Evolutionary conservation across 1,140 invertebrate genomes (phyloP).

Genomic region (Papilio aristodemus): DNA sequence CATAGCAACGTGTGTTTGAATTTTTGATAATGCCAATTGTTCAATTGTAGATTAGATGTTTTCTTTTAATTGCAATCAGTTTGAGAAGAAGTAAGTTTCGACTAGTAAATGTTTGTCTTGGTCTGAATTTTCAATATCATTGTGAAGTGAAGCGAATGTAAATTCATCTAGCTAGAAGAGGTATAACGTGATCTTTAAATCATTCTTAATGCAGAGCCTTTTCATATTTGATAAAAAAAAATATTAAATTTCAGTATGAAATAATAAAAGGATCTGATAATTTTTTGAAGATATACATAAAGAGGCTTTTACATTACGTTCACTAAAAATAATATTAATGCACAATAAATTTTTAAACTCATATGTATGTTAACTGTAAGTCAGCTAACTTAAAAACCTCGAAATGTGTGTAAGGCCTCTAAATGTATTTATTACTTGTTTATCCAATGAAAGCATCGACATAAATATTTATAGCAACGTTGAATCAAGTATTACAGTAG

Average conservation of each 20-base stretch:
- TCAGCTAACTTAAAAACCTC: background rate
- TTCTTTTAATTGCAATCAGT: background rate
- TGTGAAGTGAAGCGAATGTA: constrained; percentile 48
- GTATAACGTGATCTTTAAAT: constrained; percentile 23
- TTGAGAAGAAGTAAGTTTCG: background rate
- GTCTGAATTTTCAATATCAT: constrained; percentile 35
- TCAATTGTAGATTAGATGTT: constrained; percentile 29
- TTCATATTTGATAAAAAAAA: constrained; percentile 2
- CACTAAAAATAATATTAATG: background rate
- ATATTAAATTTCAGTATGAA: background rate
- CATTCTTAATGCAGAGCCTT: constrained; percentile 27
- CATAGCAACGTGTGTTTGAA: background rate
- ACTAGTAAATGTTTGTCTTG: constrained; percentile 25
- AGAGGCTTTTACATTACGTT: background rate
- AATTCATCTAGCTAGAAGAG: constrained; percentile 36
- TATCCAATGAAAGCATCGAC: constrained; percentile 48
- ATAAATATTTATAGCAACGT: constrained; percentile 18
- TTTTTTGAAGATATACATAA: background rate
- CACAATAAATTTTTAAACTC: no score
- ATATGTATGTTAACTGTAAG: no score
- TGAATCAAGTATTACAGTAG: background rate
- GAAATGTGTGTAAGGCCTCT: background rate
- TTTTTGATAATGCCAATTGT: constrained; percentile 32
- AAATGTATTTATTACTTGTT: background rate
- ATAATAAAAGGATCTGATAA: background rate